Base-by-base conservation (phyloP, 2,888 invertebrate species). In the Bellardia pandia region DNA sequence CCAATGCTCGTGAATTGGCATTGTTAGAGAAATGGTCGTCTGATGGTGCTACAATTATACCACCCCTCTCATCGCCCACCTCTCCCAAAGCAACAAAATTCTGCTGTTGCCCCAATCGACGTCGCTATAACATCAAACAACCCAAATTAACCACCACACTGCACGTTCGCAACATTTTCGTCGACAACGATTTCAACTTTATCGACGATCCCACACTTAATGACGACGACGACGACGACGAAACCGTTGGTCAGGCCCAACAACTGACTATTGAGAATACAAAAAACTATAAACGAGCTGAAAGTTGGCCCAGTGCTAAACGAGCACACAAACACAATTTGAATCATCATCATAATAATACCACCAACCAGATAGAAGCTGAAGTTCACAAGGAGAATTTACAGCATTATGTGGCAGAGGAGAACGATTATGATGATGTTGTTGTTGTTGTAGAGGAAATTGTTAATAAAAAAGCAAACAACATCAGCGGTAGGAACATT, bases 1-100 rank as follows among this genome's bases (percentile, higher is more conserved):
- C 92, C 89, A 92, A 91, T 91, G 91, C 91, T 91, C 92, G 92
- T 86, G 93, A 93, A 91, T 89, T 93, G 92, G 91, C 93, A 90
- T 91, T 92, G 90, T 90, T 91, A 88, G 91, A 92, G 89, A 91
- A 92, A 92, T 92, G 93, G 92, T 91, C 92, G 81, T 91, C 93
- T 91, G 91, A 92, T 89, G 91, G 91, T 89, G 91, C 92, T 88
- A 89, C 90, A 90, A 90, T 90, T 88, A 90, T 90, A 89, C 90
- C 90, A 85, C 87, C 91, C 66, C 88, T 90, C 62, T 81, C 90
- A 76, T 92, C 92, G 85, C 92, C 92, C 87, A 92, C 92, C 87
- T 92, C 92, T 68, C 92, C 92, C 85, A 91, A 91, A 45, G 90
- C 92, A 80, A 92, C 92, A 30, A 92, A 91, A 87, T 91, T 92